Conservation (phyloP, 2,888 invertebrate species). For the Tipula unca region DNA sequence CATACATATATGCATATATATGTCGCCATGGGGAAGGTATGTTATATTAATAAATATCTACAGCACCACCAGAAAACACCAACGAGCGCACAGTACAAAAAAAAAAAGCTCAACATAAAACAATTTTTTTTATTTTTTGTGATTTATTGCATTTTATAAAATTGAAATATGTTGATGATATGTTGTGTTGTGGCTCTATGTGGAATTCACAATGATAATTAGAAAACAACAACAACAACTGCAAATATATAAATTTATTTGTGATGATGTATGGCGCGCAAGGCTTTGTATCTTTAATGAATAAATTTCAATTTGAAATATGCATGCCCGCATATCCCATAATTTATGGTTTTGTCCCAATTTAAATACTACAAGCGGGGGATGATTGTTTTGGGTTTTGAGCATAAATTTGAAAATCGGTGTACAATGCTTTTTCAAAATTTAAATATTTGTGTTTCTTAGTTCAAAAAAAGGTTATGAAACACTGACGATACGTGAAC, state of each 20-base stretch:
- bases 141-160: background rate
- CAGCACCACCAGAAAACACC: background rate
- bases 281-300: background rate
- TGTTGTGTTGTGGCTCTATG: background rate
- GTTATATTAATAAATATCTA: background rate
- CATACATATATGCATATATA: background rate
- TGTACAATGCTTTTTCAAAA: background rate
- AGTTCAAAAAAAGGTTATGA: background rate
- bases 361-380: background rate
- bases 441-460: background rate
- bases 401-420: background rate
- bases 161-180: conserved; percentile 14
- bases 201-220: background rate
- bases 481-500: background rate
- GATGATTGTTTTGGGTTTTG: background rate
- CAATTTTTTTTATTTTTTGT: background rate
- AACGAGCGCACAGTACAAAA: background rate
- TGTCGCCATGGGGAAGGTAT: background rate
- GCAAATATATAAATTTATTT: background rate
- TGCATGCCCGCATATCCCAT: background rate
- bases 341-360: background rate
- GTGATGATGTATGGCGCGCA: background rate
- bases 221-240: background rate
- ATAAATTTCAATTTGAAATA: background rate
- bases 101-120: conserved; percentile 9